Base-by-base conservation (phyloP, 2,888 invertebrate species). In the Hetaerina titia region DNA sequence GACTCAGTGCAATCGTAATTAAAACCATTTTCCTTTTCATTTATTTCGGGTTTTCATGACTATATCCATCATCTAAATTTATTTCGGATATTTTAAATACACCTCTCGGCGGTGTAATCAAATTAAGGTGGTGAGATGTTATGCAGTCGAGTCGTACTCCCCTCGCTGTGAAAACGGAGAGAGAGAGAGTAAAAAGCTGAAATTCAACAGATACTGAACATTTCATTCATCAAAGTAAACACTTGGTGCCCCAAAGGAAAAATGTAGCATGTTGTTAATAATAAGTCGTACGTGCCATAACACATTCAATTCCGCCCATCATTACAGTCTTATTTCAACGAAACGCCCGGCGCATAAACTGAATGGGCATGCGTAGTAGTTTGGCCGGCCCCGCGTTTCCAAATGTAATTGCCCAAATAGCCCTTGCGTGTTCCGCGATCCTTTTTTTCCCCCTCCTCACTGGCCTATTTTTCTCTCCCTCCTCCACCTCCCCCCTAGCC, bases 201-300 rank as follows among this genome's bases (percentile, higher is more conserved):
- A n/a, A 22, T 69, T 7, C 7, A 69, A 5, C 81, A 15, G 81
- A 81, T 7, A 31, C 8, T 13, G 31, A 31, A 25, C 81, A 81
- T 81, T 81, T 81, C 81, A 81, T 81, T 81, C 31, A 81, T 81
- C 81, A 81, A 81, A 25, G 81, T 31, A 31, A 31, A 31, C 81
- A 81, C 11, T 81, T 81, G 81, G 31, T 81, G 81, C 25, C 81
- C 4, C 81, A 31, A 19, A 11, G 81, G 31, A 6, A 31, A 81
- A 81, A 81, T 13, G 81, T 81, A 81, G 15, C 81, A 31, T 81
- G 81, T 31, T 31, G 8, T 81, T 81, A 97, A 97, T 97, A 97
- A 97, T 97, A 97, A 97, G 45, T 45, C 97, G 97, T 97, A 97
- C 97, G 97, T 97, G 97, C 97, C 97, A 96, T 97, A 96, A 96